These are phyloP conservation scores for Drosophila cardini DNA, from an alignment of 1,140 invertebrate genomes.

Conservation along the genomic window DNA sequence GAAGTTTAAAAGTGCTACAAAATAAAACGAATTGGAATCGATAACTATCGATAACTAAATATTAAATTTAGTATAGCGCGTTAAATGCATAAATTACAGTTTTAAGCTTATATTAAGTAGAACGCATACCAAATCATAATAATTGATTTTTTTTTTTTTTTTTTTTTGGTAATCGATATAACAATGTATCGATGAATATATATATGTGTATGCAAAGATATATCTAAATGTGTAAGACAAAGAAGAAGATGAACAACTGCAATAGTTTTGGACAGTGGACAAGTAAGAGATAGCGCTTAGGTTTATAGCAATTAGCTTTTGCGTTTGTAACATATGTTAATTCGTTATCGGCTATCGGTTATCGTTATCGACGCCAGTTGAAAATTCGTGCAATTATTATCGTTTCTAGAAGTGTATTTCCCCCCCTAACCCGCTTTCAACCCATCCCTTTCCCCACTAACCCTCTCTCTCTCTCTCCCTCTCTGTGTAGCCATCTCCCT, in stretches of 20 bases:
- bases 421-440: not conserved
- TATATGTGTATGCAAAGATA: conserved; percentile 11
- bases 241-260: not conserved
- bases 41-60: conserved; percentile 18
- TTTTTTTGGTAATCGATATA: conserved; percentile 30
- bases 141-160: conserved; percentile 27
- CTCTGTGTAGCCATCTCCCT: not conserved
- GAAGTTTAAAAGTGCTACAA: conserved; percentile 13
- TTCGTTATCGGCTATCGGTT: conserved; percentile 10
- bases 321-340: conserved; percentile 48
- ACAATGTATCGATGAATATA: conserved; percentile 8
- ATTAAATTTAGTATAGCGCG: conserved; percentile 37
- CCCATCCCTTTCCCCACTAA: too few relatives aligned
- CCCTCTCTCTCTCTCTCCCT: not conserved
- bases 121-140: conserved; percentile 23
- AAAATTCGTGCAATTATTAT: conserved; percentile 46
- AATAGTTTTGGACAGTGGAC: conserved; percentile 48
- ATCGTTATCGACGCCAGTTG: conserved; percentile 27
- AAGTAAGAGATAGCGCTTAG: conserved; percentile 46
- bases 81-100: conserved; percentile 35
- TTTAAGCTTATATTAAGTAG: conserved; percentile 51
- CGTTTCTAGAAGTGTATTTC: conserved; percentile 27
- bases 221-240: conserved; percentile 10
- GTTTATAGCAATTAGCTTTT: conserved; percentile 43
- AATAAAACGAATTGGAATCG: conserved; percentile 3